Percentiles rank a stretch among this genome's conserved stretches.
Conservation (phyloP, 2,113 vertebrate species). For the Triplophysa tibetana region DNA sequence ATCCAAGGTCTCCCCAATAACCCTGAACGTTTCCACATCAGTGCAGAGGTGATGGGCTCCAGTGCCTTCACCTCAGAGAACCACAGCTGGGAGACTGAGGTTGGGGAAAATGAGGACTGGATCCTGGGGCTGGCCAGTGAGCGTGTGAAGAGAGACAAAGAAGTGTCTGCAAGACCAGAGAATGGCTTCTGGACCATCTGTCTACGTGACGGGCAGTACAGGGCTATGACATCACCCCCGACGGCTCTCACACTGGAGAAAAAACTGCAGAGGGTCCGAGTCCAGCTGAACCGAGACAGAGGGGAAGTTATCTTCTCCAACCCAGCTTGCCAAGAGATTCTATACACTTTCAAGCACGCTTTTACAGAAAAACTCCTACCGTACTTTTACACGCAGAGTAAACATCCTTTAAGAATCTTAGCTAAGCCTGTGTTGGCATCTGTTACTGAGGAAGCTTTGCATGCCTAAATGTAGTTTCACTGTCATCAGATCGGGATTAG, state of each 20-base stretch:
- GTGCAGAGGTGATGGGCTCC: constrained; percentile 70
- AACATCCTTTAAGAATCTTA: constrained; percentile 64
- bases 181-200: constrained; percentile 78
- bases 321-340: constrained; percentile 46
- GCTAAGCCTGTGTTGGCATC: constrained; percentile 65
- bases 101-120: constrained; percentile 73
- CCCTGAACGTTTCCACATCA: constrained; percentile 75
- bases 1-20: constrained; percentile 64
- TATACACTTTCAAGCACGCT: constrained; percentile 62
- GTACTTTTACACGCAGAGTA: constrained; percentile 73
- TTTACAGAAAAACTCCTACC: constrained; percentile 69
- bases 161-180: constrained; percentile 66
- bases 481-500: too few species aligned
- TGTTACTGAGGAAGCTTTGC: constrained; percentile 29
- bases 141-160: constrained; percentile 60
- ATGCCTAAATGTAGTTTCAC: neutral
- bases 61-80: constrained; percentile 59
- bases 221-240: constrained; percentile 69
- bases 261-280: constrained; percentile 63
- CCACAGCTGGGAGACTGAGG: constrained; percentile 72
- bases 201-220: constrained; percentile 66
- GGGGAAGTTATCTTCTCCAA: constrained; percentile 67
- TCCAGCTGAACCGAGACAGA: constrained; percentile 68
- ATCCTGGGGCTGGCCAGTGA: constrained; percentile 70
- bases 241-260: constrained; percentile 47